Evolutionary conservation across 64 coral and sea anemone species (phyloP).

Genomic region (Porites australiensis): DNA sequence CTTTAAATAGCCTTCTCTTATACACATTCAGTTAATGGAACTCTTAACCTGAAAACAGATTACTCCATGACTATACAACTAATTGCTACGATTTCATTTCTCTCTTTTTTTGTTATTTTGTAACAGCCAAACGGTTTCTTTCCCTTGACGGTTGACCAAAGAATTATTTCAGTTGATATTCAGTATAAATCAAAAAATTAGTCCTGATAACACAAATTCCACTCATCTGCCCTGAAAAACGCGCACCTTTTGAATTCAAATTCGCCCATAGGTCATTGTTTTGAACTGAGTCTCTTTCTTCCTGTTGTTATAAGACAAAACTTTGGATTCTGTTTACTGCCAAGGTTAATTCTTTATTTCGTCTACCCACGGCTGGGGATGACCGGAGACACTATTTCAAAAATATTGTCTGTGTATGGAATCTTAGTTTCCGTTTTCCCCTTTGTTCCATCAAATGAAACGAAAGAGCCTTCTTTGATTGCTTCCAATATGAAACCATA

Average conservation of each 20-base stretch:
- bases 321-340: neutral
- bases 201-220: no score
- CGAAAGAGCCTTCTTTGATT: neutral
- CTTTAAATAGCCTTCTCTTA: neutral
- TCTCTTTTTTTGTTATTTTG: no score
- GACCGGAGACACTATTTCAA: neutral
- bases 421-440: neutral
- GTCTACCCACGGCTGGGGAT: no score
- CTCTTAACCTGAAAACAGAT: neutral
- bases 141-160: no score
- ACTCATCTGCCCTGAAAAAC: no score
- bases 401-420: neutral
- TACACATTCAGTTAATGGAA: neutral
- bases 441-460: no score
- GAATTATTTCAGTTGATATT: no score
- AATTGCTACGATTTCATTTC: neutral
- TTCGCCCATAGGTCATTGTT: neutral
- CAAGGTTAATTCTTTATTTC: neutral
- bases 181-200: no score
- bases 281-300: neutral
- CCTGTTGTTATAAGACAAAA: conserved; percentile 1
- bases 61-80: neutral
- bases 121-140: no score
- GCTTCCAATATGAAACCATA: neutral
- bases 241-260: no score